A percentile compares a stretch with the other conserved stretches of the same genome.
These are phyloP conservation scores for Cariama cristata DNA, from an alignment of 2,113 vertebrate species.

Conservation along the genomic window DNA sequence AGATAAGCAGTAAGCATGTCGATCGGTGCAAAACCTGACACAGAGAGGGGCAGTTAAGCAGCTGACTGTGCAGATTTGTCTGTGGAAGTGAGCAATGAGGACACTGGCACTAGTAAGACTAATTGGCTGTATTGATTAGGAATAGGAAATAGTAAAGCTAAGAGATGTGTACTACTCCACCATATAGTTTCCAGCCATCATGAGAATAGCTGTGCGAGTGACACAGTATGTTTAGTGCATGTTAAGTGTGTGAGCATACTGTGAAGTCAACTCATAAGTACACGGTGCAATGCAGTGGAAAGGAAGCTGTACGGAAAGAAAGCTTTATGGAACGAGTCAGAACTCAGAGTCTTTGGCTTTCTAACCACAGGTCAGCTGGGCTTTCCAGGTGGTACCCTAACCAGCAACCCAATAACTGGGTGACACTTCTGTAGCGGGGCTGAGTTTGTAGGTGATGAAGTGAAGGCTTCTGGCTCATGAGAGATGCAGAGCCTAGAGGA, in stretches of 20 bases:
- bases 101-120: background rate
- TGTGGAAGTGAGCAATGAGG: background rate
- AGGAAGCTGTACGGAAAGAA: background rate
- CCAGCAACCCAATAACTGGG: background rate
- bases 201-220: background rate
- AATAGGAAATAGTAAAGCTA: background rate
- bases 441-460: background rate
- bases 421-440: background rate
- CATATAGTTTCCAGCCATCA: background rate
- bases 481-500: background rate
- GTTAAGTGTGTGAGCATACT: rapidly evolving
- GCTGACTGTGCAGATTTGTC: background rate
- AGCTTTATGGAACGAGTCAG: background rate
- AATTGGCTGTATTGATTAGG: background rate
- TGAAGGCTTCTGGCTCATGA: background rate
- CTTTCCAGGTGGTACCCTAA: background rate
- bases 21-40: rapidly evolving
- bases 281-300: no score
- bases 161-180: background rate
- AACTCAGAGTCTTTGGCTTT: background rate
- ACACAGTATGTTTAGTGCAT: background rate
- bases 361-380: background rate
- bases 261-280: rapidly evolving
- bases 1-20: background rate
- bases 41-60: background rate